Evolutionary conservation across 2,888 invertebrate genomes (phyloP), one percentile per base, ranked within the genome.

Genomic region (Subacronicta megacephala): DNA sequence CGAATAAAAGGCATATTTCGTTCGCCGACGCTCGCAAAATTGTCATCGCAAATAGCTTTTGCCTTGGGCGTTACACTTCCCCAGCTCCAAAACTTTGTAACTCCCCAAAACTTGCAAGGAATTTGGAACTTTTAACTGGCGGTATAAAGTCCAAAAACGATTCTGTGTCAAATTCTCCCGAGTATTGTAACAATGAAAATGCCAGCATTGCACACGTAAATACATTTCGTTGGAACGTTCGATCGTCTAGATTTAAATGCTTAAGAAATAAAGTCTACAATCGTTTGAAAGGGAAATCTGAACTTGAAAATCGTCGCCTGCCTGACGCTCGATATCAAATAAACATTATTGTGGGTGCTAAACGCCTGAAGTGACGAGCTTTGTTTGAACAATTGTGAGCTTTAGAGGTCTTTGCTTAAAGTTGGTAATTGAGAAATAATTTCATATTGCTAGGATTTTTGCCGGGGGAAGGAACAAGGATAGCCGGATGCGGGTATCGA

Each of bases 1-100:
- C 90, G 93, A 90, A 94, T 94, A 94, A 94, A 94, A 93, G 93
- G 92, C 93, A 94, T 93, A 93, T 93, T 94, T 93, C 93, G 92
- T 91, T 90, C 91, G 83, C 88, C 90, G 88, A 87, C 89, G 90
- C 90, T 92, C 88, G 89, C 91, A 86, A 93, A 94, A 94, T 94
- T 93, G 94, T 94, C 94, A 93, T 93, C 93, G 90, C 93, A 93
- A 94, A 94, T 94, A 93, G 94, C 92, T 93, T 92, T 92, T 72
- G 92, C 94, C 92, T 70, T 65, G 63, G 88, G 94, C 92, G 62
- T 69, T 75, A 57, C 75, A 84, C 83, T 82, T 78, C 64, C 78
- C 46, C 64, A 86, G 81, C 47, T 56, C 72, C 58, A 74, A 46
- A 68, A 75, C 63, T 46, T 55, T 53, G 20, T 61, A 77, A 72